These are phyloP conservation scores for Trileptium ribeirensis DNA, from an alignment of 2,888 invertebrate species.

Conservation along the genomic window DNA sequence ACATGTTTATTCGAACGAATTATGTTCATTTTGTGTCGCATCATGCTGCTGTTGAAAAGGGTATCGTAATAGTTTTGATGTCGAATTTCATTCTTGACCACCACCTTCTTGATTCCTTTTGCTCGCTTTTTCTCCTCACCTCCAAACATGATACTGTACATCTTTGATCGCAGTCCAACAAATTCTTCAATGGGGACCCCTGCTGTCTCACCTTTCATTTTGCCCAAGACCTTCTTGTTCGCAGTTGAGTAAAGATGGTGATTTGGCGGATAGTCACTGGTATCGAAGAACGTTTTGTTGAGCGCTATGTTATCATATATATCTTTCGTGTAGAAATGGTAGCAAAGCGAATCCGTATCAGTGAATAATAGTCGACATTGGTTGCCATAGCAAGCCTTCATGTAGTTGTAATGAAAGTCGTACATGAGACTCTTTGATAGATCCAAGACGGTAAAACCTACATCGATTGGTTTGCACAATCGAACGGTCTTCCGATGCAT, in stretches of 20 bases:
- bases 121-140: too few relatives aligned
- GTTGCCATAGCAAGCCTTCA: too few relatives aligned
- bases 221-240: too few relatives aligned
- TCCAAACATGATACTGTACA: background rate
- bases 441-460: background rate
- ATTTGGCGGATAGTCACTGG: background rate
- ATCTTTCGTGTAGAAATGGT: background rate
- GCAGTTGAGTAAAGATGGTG: background rate
- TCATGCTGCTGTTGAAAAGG: too few relatives aligned
- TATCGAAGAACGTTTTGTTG: background rate
- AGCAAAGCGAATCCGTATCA: background rate
- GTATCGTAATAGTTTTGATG: too few relatives aligned
- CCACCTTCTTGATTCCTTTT: too few relatives aligned
- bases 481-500: background rate
- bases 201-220: constrained; percentile 1
- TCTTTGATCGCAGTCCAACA: too few relatives aligned
- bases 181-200: background rate
- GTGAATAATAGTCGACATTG: background rate
- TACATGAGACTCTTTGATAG: background rate
- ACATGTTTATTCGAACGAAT: too few relatives aligned
- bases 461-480: background rate
- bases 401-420: background rate
- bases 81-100: too few relatives aligned
- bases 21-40: too few relatives aligned
- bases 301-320: background rate